phyloP scores from a whole-genome alignment of 2,888 invertebrate genomes.

The Trichogramma dendrolimi region DNA sequence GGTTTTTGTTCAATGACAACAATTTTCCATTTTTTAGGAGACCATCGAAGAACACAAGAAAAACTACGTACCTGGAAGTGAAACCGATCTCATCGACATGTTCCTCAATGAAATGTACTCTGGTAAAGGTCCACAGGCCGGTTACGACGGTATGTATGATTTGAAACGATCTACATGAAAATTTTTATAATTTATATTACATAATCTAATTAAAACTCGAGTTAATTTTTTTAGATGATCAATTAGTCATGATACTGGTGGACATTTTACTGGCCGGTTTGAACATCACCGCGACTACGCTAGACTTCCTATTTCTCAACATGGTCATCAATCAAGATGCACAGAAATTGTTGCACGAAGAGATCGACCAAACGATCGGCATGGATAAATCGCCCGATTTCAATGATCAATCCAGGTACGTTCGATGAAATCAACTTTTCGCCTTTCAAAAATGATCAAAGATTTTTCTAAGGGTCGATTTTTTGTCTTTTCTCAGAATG shows the following conservation, averaged over 20 bases:
- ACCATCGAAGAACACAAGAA: constrained; percentile 58
- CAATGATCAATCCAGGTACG: constrained; percentile 53
- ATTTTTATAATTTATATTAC: neutral
- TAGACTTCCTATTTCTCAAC: constrained; percentile 61
- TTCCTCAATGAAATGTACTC: constrained; percentile 61
- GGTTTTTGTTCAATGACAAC: neutral
- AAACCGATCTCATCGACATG: constrained; percentile 62
- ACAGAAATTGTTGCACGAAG: constrained; percentile 57
- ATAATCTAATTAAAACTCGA: neutral
- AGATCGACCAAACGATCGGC: constrained; percentile 54
- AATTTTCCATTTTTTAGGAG: constrained; percentile 41
- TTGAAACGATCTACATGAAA: neutral
- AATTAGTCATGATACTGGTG: constrained; percentile 62
- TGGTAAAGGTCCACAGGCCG: constrained; percentile 39
- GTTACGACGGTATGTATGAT: constrained; percentile 51
- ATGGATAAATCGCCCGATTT: constrained; percentile 51
- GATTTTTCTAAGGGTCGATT: neutral
- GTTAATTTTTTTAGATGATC: constrained; percentile 57
- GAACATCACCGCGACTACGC: constrained; percentile 61
- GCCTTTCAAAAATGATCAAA: neutral
- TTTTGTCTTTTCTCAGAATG: constrained; percentile 42
- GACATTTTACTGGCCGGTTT: constrained; percentile 68
- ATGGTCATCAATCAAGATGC: constrained; percentile 60
- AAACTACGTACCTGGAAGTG: constrained; percentile 51
- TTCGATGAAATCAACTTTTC: neutral